Base-by-base conservation (phyloP, 2,797 vertebrate genomes). In the Danio kyathit region DNA sequence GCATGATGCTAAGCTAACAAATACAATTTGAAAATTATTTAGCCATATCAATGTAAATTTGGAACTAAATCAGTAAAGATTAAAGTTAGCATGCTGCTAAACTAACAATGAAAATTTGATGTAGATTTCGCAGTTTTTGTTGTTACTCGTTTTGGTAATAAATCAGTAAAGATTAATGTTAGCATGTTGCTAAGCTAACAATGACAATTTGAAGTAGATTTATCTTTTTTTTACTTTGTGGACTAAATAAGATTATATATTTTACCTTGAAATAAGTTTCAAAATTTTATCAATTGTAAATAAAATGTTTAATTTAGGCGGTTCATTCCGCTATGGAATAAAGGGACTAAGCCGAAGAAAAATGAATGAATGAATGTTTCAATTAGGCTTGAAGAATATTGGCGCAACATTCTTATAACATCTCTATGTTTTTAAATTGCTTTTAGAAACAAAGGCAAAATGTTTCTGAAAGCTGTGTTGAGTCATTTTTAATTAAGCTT, bases 21-120 rank as follows among this genome's bases (percentile, higher is more conserved):
- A 29, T 29, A 29, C 29, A 29, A 29, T 29, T 1, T 29, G 29
- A n/a, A n/a, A n/a, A n/a, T n/a, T 29, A 29, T 29, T 29, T 29
- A 29, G 3, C 29, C 1, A 3, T 29, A 1, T 29, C 3, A 29
- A 1, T 3, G 29, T 29, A 1, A 29, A 29, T 29, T 29, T 29
- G 29, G 3, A 3, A 3, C 29, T 29, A 29, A 29, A 29, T 29
- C 7, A 38, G 57, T 69, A 51, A 10, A 10, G 21, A 48, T 67
- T 49, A 11, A 29, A 8, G 44, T 51, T 69, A 69, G 66, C 65
- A 69, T 69, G 8, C 49, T 14, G 46, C 46, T 69, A 69, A 69
- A 65, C 65, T 49, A 67, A 67, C 12, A 49, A 7, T 16, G 19
- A 8, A 12, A 7, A 66, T 21, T 66, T 46, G 11, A 29, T 5